Evolutionary conservation across 2,888 invertebrate species (phyloP).

Genomic region (Melinopterus prodromus): DNA sequence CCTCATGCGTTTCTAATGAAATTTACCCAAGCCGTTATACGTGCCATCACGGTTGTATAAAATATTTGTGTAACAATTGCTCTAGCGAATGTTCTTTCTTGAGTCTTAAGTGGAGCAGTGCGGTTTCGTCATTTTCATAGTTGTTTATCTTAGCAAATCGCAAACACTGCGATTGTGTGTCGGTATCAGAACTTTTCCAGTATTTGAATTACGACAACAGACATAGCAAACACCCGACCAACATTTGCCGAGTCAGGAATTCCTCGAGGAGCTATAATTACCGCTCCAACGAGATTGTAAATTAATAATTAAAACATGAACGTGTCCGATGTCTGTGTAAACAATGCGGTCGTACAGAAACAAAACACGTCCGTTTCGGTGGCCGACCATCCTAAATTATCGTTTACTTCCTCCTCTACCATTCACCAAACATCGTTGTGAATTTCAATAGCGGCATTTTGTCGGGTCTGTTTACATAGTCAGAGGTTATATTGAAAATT

Average conservation of each 20-base stretch:
- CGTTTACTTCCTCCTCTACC: not conserved
- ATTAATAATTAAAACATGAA: not conserved
- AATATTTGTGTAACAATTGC: not conserved
- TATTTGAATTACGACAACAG: not conserved
- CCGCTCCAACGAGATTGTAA: not conserved
- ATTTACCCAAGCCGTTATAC: not conserved
- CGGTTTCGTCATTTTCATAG: not conserved
- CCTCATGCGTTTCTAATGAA: not conserved
- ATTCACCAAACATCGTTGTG: not conserved
- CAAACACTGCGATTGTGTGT: not conserved
- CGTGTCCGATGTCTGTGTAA: not conserved
- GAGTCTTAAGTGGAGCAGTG: not conserved
- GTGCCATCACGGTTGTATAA: not conserved
- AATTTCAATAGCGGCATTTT: not conserved
- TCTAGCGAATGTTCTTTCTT: not conserved
- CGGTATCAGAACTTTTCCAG: not conserved
- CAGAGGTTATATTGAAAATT: no score
- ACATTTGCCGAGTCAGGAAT: not conserved
- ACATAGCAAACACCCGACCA: not conserved
- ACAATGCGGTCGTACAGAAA: not conserved
- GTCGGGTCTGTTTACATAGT: no score
- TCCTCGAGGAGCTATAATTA: not conserved
- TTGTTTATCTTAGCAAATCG: not conserved
- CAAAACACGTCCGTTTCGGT: not conserved
- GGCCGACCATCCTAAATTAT: not conserved